These are phyloP conservation scores for Toxostoma redivivum DNA, from an alignment of 2,113 vertebrate species.

Conservation along the genomic window DNA sequence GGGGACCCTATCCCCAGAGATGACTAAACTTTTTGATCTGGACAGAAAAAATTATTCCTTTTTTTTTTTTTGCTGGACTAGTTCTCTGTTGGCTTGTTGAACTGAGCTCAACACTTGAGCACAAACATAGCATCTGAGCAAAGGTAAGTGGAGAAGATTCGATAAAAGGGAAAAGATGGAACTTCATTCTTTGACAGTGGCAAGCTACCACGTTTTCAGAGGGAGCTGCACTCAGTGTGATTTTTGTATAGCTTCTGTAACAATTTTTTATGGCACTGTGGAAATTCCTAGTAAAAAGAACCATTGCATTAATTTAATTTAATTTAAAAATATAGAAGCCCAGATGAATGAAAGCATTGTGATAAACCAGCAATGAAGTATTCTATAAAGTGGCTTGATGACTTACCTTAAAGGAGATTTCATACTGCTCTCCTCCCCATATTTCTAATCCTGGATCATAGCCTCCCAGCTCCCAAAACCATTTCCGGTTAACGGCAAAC, in stretches of 20 bases:
- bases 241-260: neutral
- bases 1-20: neutral
- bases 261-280: neutral
- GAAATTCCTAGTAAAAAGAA: neutral
- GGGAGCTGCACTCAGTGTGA: neutral
- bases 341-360: neutral
- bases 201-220: neutral
- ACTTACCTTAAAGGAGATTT: conserved; percentile 87
- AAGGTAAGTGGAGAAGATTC: neutral
- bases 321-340: neutral
- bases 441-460: conserved; percentile 86
- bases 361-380: neutral
- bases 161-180: neutral
- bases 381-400: neutral
- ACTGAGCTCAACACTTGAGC: neutral
- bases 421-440: conserved; percentile 88
- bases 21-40: neutral
- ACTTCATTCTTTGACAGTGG: neutral
- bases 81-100: neutral
- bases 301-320: neutral
- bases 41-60: neutral
- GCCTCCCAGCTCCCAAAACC: conserved; percentile 88
- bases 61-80: neutral
- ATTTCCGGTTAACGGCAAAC: conserved; percentile 83
- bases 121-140: neutral